A percentile compares a stretch with the other conserved stretches of the same genome.
Evolutionary conservation across 2,888 invertebrate species (phyloP).

Genomic region (Phlogophora meticulosa): DNA sequence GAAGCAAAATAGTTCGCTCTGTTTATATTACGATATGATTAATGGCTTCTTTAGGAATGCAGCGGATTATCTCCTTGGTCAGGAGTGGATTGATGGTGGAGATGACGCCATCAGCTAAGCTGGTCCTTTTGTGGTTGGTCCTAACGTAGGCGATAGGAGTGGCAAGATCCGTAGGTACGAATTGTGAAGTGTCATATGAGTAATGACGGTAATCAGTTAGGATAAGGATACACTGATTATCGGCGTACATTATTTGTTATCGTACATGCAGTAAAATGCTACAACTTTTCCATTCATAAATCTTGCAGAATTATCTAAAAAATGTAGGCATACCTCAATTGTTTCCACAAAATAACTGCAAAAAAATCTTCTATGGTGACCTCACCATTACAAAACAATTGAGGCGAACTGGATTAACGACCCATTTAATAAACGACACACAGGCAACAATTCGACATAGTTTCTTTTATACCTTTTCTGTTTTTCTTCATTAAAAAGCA

Average conservation of each 20-base stretch:
- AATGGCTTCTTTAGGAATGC: slow-evolving; percentile 58
- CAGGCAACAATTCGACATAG: no score
- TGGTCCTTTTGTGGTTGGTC: slow-evolving; percentile 45
- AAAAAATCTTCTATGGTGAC: no score
- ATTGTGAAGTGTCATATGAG: slow-evolving; percentile 16
- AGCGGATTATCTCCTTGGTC: slow-evolving; percentile 56
- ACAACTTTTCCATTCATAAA: background rate
- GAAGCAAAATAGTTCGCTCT: slow-evolving; percentile 67
- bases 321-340: background rate
- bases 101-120: slow-evolving; percentile 53
- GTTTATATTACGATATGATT: slow-evolving; percentile 66
- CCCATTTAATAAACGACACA: no score
- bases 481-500: no score
- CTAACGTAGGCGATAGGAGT: slow-evolving; percentile 48
- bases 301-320: background rate
- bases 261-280: background rate
- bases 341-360: no score
- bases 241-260: slow-evolving; percentile 8
- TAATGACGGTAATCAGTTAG: slow-evolving; percentile 36
- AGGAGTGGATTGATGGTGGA: slow-evolving; percentile 52
- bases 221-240: slow-evolving; percentile 4
- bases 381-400: background rate
- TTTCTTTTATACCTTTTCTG: no score
- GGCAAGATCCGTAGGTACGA: slow-evolving; percentile 36
- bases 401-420: background rate